Evolutionary conservation across 2,113 vertebrate species (phyloP).

Genomic region (Chlamydotis undulata): DNA sequence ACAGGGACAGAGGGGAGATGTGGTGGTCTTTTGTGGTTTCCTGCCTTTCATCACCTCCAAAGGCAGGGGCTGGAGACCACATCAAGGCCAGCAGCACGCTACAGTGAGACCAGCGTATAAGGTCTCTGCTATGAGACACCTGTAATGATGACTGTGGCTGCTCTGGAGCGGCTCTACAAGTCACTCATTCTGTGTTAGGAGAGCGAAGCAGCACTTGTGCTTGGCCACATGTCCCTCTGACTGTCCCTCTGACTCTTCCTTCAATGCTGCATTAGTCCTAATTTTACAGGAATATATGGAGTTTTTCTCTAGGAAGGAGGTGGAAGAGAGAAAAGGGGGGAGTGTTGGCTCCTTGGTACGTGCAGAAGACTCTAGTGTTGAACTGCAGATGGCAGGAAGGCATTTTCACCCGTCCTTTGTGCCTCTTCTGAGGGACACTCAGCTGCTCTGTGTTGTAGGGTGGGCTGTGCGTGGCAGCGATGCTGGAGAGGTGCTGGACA

Average conservation of each 20-base stretch:
- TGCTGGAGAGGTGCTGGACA: neutral
- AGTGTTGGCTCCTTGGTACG: neutral
- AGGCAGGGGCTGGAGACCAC: neutral
- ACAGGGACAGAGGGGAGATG: neutral
- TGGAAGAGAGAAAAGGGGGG: neutral
- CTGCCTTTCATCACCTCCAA: neutral
- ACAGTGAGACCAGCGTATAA: neutral
- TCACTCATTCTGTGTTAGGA: neutral
- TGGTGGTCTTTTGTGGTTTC: neutral
- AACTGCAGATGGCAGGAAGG: neutral
- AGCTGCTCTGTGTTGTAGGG: neutral
- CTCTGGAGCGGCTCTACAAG: neutral
- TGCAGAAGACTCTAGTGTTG: neutral
- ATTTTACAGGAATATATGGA: neutral
- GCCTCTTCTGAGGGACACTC: neutral
- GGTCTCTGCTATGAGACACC: neutral
- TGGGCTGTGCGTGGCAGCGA: fast-evolving
- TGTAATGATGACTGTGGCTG: neutral
- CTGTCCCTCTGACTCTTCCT: neutral
- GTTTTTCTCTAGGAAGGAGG: neutral
- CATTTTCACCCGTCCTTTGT: neutral
- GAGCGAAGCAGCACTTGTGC: neutral
- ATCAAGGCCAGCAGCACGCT: neutral
- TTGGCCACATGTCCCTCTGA: neutral
- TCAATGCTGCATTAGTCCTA: neutral